Evolutionary conservation across 2,113 vertebrate species (phyloP).

Genomic region (Aleadryas rufinucha): DNA sequence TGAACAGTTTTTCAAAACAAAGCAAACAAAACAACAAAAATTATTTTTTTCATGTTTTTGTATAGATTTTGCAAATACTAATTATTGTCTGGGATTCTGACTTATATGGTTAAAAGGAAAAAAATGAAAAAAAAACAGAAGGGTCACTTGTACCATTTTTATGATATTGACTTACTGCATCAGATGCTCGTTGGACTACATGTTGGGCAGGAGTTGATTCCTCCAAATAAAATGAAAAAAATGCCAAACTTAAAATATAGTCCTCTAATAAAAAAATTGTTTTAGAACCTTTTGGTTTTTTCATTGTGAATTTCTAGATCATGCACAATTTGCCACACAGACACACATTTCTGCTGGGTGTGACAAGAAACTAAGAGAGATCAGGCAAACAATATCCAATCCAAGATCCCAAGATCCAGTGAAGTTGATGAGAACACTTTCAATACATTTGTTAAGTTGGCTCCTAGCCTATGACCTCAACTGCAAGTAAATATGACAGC

Average conservation of each 20-base stretch:
- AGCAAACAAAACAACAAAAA: not conserved
- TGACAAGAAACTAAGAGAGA: not conserved
- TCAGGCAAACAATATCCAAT: not conserved
- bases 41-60: not conserved
- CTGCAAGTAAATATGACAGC: not conserved
- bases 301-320: not conserved
- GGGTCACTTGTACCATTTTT: not conserved
- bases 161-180: not conserved
- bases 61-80: not conserved
- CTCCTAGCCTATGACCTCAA: not conserved
- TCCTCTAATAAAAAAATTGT: not conserved
- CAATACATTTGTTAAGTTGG: not conserved
- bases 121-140: too few relatives aligned
- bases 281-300: not conserved
- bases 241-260: not conserved
- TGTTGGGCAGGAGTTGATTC: not conserved
- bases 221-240: not conserved
- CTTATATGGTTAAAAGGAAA: not conserved
- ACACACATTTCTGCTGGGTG: not conserved
- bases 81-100: not conserved
- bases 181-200: not conserved
- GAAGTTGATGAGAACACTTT: not conserved
- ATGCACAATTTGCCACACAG: not conserved
- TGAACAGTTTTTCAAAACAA: not conserved
- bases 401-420: not conserved